Conservation (phyloP, 2,797 vertebrate species). For the Sphenodon punctatus region DNA sequence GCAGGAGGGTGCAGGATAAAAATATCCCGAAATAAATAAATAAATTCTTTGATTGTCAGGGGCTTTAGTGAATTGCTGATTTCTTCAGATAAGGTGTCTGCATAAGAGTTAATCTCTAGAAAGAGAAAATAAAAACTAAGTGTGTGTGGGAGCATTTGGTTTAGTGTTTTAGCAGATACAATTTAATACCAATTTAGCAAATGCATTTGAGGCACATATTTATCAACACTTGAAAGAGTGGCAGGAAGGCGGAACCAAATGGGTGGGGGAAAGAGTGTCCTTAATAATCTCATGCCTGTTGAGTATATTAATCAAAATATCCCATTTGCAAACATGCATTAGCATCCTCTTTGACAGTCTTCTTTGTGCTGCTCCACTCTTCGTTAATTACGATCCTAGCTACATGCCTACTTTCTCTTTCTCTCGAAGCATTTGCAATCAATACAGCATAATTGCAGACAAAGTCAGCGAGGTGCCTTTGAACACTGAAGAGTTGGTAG, state of each 20-base stretch:
- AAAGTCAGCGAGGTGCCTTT: conserved; percentile 76
- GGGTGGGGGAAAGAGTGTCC: not conserved
- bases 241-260: not conserved
- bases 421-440: conserved; percentile 83
- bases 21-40: no score
- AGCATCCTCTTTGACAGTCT: not conserved
- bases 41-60: not conserved
- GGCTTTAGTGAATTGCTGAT: not conserved
- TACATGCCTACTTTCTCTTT: not conserved
- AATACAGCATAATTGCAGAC: conserved; percentile 80
- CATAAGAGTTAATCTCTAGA: not conserved
- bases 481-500: conserved; percentile 84
- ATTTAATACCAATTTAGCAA: not conserved
- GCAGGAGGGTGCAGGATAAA: no score
- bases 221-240: not conserved
- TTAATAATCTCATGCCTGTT: not conserved
- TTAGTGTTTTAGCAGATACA: not conserved
- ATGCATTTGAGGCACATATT: not conserved
- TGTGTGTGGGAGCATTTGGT: not conserved
- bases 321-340: not conserved
- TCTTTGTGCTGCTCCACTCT: not conserved
- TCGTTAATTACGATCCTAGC: not conserved
- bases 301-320: not conserved
- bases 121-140: not conserved
- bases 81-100: not conserved